Base-by-base conservation (phyloP, 2,888 invertebrate genomes). In the Oeneis ivallda region DNA sequence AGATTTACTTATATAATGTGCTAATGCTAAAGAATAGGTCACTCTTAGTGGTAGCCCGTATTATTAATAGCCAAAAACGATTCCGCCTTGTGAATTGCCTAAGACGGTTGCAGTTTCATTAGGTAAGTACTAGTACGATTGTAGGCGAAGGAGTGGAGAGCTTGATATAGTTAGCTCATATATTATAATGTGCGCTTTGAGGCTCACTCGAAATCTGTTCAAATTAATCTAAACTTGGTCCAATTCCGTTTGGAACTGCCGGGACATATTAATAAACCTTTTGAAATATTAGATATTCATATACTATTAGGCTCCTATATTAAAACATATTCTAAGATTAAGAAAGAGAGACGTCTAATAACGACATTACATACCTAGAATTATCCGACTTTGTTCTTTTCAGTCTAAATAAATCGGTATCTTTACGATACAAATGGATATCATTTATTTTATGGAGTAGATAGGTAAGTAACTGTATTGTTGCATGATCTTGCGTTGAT, bases 1-100 rank as follows among this genome's bases (percentile, higher is more conserved):
- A 43, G 6, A 15, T 43, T 43, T 43, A 7, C 26, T 26, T 26
- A 1, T 2, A 26, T 26, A 4, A 26, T 26, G 2, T 26, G 26
- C 15, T 43, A n/a, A 13, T n/a, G 8, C 45, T 45, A 6, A 45
- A 45, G 15, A 17, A 17, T 17, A 17, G 47, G 15, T 17, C 15
- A 47, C 17, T 47, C 47, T 9, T 45, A 19, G 8, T 56, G 19
- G 19, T 41, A 56, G 19, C 41, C 39, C 70, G 69, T 73, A 73
- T 74, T 75, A 71, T 74, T 75, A 71, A 74, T 72, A 64, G 70
- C 63, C 67, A 64, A 64, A 62, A 59, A 69, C 71, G 57, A 69
- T 67, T 70, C 63, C 69, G 64, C 76, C 76, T 77, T 81, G 79
- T 79, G 72, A 77, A 73, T 75, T 59, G 72, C 69, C 65, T 69